Conservation (phyloP, 1,140 invertebrate species). For the Cherax destructor region DNA sequence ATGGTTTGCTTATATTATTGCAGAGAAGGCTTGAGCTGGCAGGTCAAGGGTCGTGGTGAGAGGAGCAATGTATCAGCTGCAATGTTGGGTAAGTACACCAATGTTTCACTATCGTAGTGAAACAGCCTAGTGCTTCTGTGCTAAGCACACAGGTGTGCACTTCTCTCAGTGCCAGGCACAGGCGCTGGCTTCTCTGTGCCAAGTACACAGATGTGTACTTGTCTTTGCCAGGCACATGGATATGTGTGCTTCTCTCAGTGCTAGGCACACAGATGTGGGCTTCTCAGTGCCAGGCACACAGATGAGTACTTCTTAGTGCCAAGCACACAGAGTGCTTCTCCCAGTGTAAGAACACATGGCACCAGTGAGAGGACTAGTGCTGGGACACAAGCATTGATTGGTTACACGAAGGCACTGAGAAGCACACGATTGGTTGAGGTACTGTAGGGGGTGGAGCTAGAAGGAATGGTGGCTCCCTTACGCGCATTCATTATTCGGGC, state of each 20-base stretch:
- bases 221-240: too few species aligned
- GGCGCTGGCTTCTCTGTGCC: too few species aligned
- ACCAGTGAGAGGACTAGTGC: neutral
- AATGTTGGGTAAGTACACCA: neutral
- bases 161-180: too few species aligned
- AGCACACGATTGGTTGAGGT: slow-evolving; percentile 61
- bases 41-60: neutral
- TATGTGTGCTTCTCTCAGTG: too few species aligned
- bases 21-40: neutral
- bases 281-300: too few species aligned
- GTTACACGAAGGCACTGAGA: slow-evolving; percentile 19
- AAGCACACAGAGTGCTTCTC: neutral
- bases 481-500: slow-evolving; percentile 56
- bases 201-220: too few species aligned
- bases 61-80: neutral
- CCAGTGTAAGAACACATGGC: neutral
- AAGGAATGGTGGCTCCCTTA: neutral
- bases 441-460: slow-evolving; percentile 33
- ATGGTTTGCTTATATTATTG: neutral
- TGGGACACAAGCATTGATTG: neutral
- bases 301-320: too few species aligned
- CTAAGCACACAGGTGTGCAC: too few species aligned
- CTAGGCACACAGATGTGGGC: too few species aligned
- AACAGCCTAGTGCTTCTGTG: neutral
- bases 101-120: neutral